A percentile compares a stretch with the other conserved stretches of the same genome.
These are phyloP conservation scores for Chunga burmeisteri DNA, from an alignment of 2,113 vertebrate species.

Conservation along the genomic window DNA sequence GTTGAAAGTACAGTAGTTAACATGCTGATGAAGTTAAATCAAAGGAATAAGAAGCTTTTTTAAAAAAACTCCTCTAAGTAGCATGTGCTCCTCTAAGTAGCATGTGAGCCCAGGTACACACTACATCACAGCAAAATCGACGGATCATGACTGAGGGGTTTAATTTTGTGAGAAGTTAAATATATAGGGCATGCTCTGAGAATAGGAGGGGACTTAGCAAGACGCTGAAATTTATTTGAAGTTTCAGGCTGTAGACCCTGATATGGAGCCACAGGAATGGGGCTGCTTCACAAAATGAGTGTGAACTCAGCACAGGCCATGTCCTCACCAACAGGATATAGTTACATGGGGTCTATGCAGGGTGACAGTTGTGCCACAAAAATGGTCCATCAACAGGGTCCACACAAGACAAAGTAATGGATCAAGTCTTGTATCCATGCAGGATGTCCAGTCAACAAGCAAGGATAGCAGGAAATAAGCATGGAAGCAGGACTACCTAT, in stretches of 20 bases:
- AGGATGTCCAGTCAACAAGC: background rate
- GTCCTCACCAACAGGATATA: background rate
- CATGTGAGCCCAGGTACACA: background rate
- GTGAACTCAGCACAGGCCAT: background rate
- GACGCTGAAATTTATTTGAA: background rate
- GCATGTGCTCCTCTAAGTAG: background rate
- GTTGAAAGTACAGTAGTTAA: background rate
- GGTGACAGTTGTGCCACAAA: background rate
- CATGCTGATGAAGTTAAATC: background rate
- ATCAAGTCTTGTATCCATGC: background rate
- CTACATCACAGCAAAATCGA: background rate
- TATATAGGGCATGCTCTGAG: background rate
- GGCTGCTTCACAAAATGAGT: background rate
- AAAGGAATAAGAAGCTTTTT: background rate
- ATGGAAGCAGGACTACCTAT: no score
- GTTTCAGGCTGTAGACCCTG: background rate
- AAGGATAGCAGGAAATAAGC: background rate
- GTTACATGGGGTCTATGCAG: fast-evolving
- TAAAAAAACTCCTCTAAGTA: background rate
- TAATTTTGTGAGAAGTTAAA: background rate
- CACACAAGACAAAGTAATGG: background rate
- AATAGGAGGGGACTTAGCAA: background rate
- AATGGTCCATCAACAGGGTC: background rate
- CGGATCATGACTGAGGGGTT: background rate
- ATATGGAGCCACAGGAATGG: background rate